Conservation (phyloP, 2,888 invertebrate species). For the Lycaena phlaeas region DNA sequence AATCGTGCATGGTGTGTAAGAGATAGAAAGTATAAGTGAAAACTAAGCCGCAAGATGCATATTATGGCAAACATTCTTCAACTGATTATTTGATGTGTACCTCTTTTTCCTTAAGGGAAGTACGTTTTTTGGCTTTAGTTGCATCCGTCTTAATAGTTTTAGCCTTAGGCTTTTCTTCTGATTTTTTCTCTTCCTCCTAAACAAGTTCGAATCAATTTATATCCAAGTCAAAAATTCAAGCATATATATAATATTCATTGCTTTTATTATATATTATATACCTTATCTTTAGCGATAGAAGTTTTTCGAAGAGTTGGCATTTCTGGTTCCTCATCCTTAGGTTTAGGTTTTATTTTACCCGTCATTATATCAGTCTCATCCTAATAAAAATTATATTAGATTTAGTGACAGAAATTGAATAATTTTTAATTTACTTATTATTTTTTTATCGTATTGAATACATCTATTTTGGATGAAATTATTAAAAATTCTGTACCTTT, state of each 20-base stretch:
- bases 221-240: conserved; percentile 7
- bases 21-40: neutral
- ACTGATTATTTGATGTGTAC: conserved; percentile 29
- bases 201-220: conserved; percentile 15
- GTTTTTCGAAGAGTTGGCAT: conserved; percentile 54
- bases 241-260: neutral
- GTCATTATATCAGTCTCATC: conserved; percentile 59
- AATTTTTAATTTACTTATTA: neutral
- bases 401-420: no score
- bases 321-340: conserved; percentile 56
- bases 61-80: conserved; percentile 3
- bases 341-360: conserved; percentile 64
- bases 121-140: conserved; percentile 52
- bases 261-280: conserved; percentile 23
- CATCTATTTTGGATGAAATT: neutral
- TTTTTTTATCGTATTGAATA: conserved; percentile 9
- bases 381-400: conserved; percentile 33
- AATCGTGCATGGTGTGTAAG: conserved; percentile 3
- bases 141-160: conserved; percentile 54
- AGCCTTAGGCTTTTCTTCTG: conserved; percentile 60
- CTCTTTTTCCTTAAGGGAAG: conserved; percentile 63
- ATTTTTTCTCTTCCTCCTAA: conserved; percentile 59
- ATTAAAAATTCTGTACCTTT: conserved; percentile 36
- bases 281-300: conserved; percentile 58
- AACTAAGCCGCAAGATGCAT: neutral